Percentiles rank a stretch among this genome's conserved stretches.
Conservation (phyloP, 2,113 vertebrate genomes). For the Pipra filicauda region DNA sequence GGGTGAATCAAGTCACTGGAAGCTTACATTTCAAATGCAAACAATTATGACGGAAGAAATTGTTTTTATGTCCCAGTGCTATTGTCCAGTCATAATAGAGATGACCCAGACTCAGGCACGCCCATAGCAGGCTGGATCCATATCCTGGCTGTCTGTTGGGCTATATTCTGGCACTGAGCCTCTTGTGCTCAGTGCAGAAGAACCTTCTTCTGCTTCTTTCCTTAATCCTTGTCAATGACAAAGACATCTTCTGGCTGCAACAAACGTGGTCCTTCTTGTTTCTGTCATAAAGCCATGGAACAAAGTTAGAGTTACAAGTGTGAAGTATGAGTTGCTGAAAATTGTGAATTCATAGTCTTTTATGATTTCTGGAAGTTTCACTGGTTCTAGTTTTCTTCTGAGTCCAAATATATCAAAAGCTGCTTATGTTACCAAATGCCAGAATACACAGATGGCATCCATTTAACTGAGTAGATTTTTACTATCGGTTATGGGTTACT, state of each 20-base stretch:
- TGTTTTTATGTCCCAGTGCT: background rate
- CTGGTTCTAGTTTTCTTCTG: background rate
- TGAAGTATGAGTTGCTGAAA: background rate
- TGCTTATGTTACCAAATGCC: slow-evolving; percentile 6
- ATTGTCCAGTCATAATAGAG: background rate
- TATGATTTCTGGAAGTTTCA: slow-evolving; percentile 23
- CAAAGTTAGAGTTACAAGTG: background rate
- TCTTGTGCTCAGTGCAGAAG: background rate
- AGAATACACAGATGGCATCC: slow-evolving; percentile 22
- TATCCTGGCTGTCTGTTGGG: background rate
- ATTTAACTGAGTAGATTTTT: slow-evolving; percentile 3
- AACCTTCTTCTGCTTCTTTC: background rate
- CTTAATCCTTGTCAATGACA: background rate
- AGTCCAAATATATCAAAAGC: slow-evolving; percentile 7
- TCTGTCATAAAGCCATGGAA: background rate
- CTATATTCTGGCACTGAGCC: background rate
- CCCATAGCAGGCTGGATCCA: background rate
- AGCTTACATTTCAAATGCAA: background rate
- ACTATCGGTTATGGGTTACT: background rate
- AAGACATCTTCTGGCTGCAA: background rate
- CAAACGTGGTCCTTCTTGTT: background rate
- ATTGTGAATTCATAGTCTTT: background rate
- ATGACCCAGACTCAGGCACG: background rate
- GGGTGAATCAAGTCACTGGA: background rate
- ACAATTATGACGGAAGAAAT: background rate